phyloP scores from a whole-genome alignment of 2,113 vertebrate species.

The Catagonus wagneri region DNA sequence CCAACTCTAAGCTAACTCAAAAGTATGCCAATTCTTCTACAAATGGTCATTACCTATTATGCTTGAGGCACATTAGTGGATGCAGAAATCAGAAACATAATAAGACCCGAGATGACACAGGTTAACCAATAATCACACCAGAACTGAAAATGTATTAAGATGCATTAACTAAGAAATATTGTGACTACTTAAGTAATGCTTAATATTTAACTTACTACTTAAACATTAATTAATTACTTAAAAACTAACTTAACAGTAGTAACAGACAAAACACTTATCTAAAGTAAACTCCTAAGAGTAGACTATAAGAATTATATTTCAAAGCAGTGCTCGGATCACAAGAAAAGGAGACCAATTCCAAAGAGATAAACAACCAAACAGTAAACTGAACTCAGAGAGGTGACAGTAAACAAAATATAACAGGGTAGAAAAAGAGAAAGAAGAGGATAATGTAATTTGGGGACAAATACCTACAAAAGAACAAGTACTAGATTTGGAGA shows the following conservation, averaged over 20 bases:
- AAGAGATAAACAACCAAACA: not conserved
- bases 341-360: not conserved
- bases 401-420: not conserved
- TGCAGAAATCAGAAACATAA: not conserved
- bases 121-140: not conserved
- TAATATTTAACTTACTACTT: no score
- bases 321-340: not conserved
- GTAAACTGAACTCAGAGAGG: not conserved
- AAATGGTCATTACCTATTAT: not conserved
- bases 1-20: not conserved
- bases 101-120: not conserved
- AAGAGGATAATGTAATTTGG: not conserved
- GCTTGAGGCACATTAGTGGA: not conserved
- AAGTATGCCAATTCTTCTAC: not conserved
- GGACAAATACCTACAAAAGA: not conserved
- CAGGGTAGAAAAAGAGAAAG: not conserved
- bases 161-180: not conserved
- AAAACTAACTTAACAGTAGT: no score
- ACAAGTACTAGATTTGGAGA: not conserved
- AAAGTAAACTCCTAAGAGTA: not conserved
- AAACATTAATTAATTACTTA: no score
- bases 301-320: not conserved
- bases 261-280: not conserved
- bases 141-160: not conserved
- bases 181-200: not conserved